Evolutionary conservation across 2,797 vertebrate species (phyloP), one percentile per base, ranked within the genome.

Genomic region (Xerus rutilus): DNA sequence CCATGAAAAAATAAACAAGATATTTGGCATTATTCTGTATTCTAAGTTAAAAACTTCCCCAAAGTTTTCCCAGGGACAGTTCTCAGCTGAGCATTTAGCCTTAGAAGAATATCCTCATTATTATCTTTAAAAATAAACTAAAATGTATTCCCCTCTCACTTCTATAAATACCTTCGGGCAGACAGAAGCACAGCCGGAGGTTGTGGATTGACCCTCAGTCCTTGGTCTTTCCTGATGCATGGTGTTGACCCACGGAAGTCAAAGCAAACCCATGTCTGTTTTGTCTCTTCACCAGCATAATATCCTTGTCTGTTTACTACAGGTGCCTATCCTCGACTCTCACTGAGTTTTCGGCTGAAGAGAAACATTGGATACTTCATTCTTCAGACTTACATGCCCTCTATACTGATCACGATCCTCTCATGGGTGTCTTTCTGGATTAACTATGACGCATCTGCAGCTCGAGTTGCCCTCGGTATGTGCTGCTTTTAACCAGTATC

Each of bases 361-460:
- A 99, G 99, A 97, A 99, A 99, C 98, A 99, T 99, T 30, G 99
- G 99, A 62, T 99, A 99, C 98, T 99, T 99, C 98, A 99, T 99
- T 98, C 99, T 99, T 96, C 99, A 99, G 99, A 99, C 99, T 1
- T 99, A 99, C 98, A 99, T 99, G 99, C 99, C 99, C 98, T 99
- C 99, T 92, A 99, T 99, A 97, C 99, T 99, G 98, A 99, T 99
- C 98, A 99, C 99, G 92, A 99, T 99, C 98, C 99, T 99, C 93
- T 99, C 99, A 89, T 99, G 99, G 99, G 99, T 99, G 95, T 99
- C 99, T 76, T 99, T 99, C 99, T 99, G 99, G 99, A 99, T 99
- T 98, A 99, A 99, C 98, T 99, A 99, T 30, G 99, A 99, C 84
- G 99, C 99, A 91, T 99, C 99, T 49, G 99, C 99, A 86, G 99